These are phyloP conservation scores for Palythoa grandis DNA, from an alignment of 92 coral and sea anemone species.

Conservation along the genomic window DNA sequence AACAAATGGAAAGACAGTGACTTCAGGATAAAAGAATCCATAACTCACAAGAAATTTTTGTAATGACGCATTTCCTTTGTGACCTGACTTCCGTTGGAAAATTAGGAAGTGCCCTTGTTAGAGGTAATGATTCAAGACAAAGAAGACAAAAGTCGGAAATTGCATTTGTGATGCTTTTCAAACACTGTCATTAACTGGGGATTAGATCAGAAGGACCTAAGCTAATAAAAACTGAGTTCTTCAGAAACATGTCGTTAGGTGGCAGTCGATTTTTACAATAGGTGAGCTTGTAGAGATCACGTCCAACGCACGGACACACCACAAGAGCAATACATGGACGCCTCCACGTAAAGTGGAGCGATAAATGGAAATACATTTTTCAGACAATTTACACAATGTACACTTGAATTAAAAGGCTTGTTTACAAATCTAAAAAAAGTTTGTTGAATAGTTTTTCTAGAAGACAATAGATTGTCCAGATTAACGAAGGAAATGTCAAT, in stretches of 20 bases:
- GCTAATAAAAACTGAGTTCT: neutral
- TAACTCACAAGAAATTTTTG: neutral
- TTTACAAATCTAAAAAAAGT: constrained; percentile 13
- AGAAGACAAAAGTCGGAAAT: constrained; percentile 45
- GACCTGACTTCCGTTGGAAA: constrained; percentile 37
- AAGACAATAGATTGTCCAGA: neutral
- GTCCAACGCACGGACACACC: neutral
- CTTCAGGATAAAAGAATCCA: constrained; percentile 38
- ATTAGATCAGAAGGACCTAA: neutral
- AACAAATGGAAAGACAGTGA: constrained; percentile 34
- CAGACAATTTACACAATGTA: neutral
- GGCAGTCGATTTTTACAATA: neutral
- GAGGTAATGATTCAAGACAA: constrained; percentile 15
- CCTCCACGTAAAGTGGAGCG: constrained; percentile 22
- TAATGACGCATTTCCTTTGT: constrained; percentile 36
- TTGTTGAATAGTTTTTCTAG: constrained; percentile 14
- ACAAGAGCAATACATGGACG: neutral
- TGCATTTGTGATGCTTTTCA: constrained; percentile 47
- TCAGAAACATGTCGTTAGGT: neutral
- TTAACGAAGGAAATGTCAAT: constrained; percentile 6
- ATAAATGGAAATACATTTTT: neutral
- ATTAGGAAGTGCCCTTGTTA: constrained; percentile 29
- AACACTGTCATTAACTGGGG: constrained; percentile 44
- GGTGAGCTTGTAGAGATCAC: neutral
- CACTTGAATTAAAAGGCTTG: neutral